Evolutionary conservation across 2,113 vertebrate species (phyloP), one percentile per base, ranked within the genome.

Genomic region (Aramus guarauna): DNA sequence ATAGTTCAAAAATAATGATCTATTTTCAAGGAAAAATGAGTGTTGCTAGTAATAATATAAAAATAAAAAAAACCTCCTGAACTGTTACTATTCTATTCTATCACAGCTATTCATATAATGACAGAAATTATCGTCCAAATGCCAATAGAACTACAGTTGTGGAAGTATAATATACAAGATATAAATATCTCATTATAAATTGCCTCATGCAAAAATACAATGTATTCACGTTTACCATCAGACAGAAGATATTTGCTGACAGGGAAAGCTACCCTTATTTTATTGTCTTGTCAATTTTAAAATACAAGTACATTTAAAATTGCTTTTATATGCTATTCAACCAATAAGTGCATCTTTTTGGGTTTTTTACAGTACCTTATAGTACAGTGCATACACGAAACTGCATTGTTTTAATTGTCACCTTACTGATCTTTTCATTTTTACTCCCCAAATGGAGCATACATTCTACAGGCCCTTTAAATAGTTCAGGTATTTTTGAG

Each of bases 381-480:
- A 68, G 13, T 27, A 56, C 9, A 68, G 18, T 32, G 11, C 21
- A 41, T 23, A 47, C 1, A 50, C 43, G 30, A 62, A 90, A 66
- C 29, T 56, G 29, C 21, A n/a, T 32, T 56, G 32, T 34, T 93
- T 92, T 47, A 95, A 96, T 91, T 96, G 92, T 93, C 95, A 97
- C 93, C 92, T 97, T 94, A 90, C 93, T 89, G 85, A 93, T 90
- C 86, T 93, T 88, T 55, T 60, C 9, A 41, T 32, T n/a, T 59
- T 79, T 50, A 11, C 27, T 68, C 7, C 32, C 36, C 55, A 68
- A 62, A 76, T 5, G 17, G 37, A 82, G 11, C 9, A n/a, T 12
- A 26, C 6, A 7, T 85, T 60, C 58, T 10, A 71, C 4, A 9
- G 5, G 11, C 4, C 18, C 26, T 77, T 59, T 77, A 58, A 56